Base-by-base conservation (phyloP, 1,140 invertebrate genomes). In the Drosophila tsacasi region DNA sequence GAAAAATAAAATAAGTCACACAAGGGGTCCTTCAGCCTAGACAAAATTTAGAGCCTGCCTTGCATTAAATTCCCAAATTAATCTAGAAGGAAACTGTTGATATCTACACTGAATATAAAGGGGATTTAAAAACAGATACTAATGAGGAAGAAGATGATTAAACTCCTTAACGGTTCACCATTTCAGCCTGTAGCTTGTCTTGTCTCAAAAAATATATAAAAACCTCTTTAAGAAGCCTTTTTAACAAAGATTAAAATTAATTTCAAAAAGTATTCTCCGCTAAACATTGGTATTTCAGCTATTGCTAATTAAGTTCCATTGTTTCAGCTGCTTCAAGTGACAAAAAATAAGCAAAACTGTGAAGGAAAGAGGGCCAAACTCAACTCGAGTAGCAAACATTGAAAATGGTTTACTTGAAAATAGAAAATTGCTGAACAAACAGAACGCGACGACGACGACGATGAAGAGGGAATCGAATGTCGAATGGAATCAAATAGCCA, bases 341-440 rank as follows among this genome's bases (percentile, higher is more conserved):
- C 27, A 19, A 27, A n/a, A 50, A 15, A 10, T 50, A 2, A 5
- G 4, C 30, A 54, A 35, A 54, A 35, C 30, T 2, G 50, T 50
- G 27, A 50, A 55, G 52, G 3, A 55, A 50, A 30, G 46, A 47
- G 46, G 15, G n/a, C 9, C 0, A 37, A 12, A 55, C 54, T 39
- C 9, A 17, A 39, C 15, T 12, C 54, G 13, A 52, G 10, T 19
- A 3, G 37, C 60, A 54, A 42, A 65, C 62, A 71, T n/a, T 42
- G 21, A 37, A 67, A 59, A 58, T n/a, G 40, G 32, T 72, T 72
- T 67, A 25, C 65, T 61, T 19, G 47, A 74, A 74, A 67, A 76
- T 76, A 60, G 61, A 76, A 76, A 76, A 76, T 54, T 76, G 72
- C 74, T 76, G 74, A 37, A 25, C 42, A 47, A 59, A 76, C 75